These are phyloP conservation scores for Lutjanus erythropterus DNA, from an alignment of 2,113 vertebrate species.

Conservation along the genomic window DNA sequence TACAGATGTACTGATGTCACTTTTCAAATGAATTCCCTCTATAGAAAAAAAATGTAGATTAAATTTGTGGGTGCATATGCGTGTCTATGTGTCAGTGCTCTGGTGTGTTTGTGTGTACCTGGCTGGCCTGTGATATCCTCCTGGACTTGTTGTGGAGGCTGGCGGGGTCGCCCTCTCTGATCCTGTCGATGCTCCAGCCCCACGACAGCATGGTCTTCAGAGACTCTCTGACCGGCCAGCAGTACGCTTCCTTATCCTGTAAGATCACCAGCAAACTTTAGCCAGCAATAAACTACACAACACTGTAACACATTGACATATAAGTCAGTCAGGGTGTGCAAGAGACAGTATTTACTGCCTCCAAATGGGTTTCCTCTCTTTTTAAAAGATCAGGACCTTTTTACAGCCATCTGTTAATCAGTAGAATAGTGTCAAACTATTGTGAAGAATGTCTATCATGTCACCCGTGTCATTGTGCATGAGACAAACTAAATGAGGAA, in stretches of 20 bases:
- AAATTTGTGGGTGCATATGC: neutral
- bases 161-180: slow-evolving; percentile 91
- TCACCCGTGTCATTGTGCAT: too few relatives aligned
- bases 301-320: neutral
- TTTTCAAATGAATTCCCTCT: neutral
- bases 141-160: slow-evolving; percentile 90
- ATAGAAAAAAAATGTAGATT: neutral
- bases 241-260: slow-evolving; percentile 95
- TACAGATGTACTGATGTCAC: neutral
- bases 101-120: slow-evolving; percentile 78
- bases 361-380: too few relatives aligned
- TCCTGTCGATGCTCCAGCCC: slow-evolving; percentile 95
- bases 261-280: neutral
- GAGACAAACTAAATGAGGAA: too few relatives aligned
- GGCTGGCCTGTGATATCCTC: slow-evolving; percentile 94
- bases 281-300: neutral
- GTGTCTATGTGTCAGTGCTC: neutral
- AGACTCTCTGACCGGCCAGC: slow-evolving; percentile 93
- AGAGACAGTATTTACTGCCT: too few relatives aligned
- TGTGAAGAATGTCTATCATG: neutral
- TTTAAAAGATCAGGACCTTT: neutral
- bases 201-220: slow-evolving; percentile 95
- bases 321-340: neutral
- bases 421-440: neutral
- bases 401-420: neutral